Conservation (phyloP, 2,888 invertebrate species). For the Trichogramma evanescens region DNA sequence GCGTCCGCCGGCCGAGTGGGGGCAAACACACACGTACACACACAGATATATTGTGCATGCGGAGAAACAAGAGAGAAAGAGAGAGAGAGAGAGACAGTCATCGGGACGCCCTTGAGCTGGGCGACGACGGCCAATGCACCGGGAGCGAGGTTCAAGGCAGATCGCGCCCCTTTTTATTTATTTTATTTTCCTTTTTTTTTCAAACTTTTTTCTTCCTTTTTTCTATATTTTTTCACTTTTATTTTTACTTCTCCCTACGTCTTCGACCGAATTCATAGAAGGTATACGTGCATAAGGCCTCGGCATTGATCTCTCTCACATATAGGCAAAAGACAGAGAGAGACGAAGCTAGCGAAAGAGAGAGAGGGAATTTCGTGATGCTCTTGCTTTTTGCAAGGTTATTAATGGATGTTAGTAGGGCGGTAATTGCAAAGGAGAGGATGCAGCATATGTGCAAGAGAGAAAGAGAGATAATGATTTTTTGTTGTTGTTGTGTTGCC, state of each 20-base stretch:
- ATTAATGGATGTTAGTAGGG: constrained; percentile 10
- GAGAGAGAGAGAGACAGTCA: constrained; percentile 24
- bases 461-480: too few species aligned
- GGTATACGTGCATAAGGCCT: neutral
- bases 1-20: constrained; percentile 13
- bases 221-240: neutral
- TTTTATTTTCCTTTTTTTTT: neutral
- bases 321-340: too few species aligned
- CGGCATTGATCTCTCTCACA: constrained; percentile 1
- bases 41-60: neutral
- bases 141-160: constrained; percentile 47
- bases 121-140: constrained; percentile 48
- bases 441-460: too few species aligned
- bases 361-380: too few species aligned
- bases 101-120: constrained; percentile 45
- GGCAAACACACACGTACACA: neutral
- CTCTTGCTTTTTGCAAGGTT: neutral
- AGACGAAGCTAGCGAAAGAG: too few species aligned
- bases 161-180: constrained; percentile 31
- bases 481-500: too few species aligned
- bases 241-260: neutral
- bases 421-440: neutral
- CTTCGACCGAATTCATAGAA: constrained; percentile 15
- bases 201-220: neutral
- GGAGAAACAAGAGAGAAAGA: constrained; percentile 21